Evolutionary conservation across 2,797 vertebrate genomes (phyloP).

Genomic region (Pyrocephalus nanus): DNA sequence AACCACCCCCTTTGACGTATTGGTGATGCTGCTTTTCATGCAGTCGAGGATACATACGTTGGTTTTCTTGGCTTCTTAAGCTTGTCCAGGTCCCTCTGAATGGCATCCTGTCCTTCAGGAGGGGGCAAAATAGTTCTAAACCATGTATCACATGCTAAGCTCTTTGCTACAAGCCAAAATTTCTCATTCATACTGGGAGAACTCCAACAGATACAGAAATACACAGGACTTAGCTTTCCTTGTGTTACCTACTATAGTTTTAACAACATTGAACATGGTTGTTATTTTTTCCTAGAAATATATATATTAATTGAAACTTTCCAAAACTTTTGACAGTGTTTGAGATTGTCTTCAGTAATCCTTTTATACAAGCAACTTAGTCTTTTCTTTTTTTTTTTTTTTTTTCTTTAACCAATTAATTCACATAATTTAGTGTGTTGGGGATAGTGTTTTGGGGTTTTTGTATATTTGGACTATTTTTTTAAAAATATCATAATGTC

Average conservation of each 20-base stretch:
- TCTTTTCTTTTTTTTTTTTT: too few species aligned
- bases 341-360: background rate
- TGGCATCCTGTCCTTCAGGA: background rate
- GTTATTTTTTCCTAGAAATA: background rate
- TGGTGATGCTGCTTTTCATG: background rate
- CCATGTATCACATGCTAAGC: background rate
- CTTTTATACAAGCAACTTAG: background rate
- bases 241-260: background rate
- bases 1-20: background rate
- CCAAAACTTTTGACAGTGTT: background rate
- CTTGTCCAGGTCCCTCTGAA: background rate
- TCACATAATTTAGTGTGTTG: background rate
- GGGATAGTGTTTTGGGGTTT: background rate
- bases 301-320: background rate
- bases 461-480: background rate
- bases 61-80: background rate
- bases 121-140: background rate
- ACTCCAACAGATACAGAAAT: background rate
- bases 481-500: background rate
- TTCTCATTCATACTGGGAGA: background rate
- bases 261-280: background rate
- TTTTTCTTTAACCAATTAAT: background rate
- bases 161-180: background rate
- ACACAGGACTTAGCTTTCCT: background rate
- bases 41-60: background rate